phyloP scores from a whole-genome alignment of 2,888 invertebrate species.

The Orgyia antiqua region DNA sequence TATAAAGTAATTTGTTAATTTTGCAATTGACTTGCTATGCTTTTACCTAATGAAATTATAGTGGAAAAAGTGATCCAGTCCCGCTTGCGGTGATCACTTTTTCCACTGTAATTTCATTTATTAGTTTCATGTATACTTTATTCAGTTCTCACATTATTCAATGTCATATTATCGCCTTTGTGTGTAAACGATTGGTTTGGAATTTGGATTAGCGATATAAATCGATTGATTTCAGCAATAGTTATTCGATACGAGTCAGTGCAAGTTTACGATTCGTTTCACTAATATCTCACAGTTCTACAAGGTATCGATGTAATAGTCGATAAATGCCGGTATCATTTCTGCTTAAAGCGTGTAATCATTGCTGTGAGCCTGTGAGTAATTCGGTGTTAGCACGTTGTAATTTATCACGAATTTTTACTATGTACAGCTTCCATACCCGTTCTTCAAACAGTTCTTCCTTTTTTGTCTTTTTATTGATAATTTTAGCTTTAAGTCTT shows the following conservation, averaged over 20 bases:
- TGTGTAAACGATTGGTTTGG: conserved; percentile 13
- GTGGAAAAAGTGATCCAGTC: no score
- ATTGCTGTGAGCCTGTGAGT: conserved; percentile 32
- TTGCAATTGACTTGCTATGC: no score
- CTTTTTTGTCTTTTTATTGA: no score
- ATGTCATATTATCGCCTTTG: no score
- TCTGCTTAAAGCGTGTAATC: conserved; percentile 42
- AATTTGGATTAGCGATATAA: conserved; percentile 25
- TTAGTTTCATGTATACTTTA: no score
- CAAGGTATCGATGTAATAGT: conserved; percentile 24
- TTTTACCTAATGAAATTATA: no score
- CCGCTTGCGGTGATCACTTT: no score
- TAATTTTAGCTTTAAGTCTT: no score
- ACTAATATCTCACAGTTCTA: conserved; percentile 37
- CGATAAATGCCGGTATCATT: conserved; percentile 31
- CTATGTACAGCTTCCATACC: conserved; percentile 23
- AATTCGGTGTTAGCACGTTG: conserved; percentile 49
- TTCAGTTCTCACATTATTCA: no score
- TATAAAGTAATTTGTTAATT: no score
- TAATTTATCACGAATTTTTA: conserved; percentile 41
- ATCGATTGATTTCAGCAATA: conserved; percentile 29
- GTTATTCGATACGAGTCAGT: conserved; percentile 26
- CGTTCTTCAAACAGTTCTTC: no score
- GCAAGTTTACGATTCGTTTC: conserved; percentile 33
- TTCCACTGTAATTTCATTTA: no score